phyloP scores from a whole-genome alignment of 2,113 vertebrate species.

The Dipodomys stephensi region DNA sequence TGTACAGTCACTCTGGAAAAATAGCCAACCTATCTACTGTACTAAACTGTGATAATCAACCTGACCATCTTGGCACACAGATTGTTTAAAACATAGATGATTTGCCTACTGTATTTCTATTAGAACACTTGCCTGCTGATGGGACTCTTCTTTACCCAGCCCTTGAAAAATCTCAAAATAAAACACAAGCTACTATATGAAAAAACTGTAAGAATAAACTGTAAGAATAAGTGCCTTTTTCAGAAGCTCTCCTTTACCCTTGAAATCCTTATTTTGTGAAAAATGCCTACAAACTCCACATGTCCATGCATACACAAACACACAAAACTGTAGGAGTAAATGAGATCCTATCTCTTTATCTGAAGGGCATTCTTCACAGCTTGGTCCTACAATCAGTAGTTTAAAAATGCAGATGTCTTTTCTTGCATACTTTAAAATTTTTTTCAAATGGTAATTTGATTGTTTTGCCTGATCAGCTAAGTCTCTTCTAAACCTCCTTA shows the following conservation, averaged over 20 bases:
- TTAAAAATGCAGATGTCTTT: conserved; percentile 74
- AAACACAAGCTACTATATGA: conserved; percentile 40
- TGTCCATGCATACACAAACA: background rate
- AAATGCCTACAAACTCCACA: background rate
- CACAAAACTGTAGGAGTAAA: conserved; percentile 59
- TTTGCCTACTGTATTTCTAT: background rate
- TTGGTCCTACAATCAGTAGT: conserved; percentile 92
- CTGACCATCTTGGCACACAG: background rate
- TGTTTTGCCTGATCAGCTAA: conserved; percentile 67
- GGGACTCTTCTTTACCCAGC: conserved; percentile 16
- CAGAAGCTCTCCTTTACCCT: conserved; percentile 66
- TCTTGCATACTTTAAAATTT: background rate
- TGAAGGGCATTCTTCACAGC: conserved; percentile 88
- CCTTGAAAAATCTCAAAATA: conserved; percentile 31
- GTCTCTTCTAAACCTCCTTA: background rate
- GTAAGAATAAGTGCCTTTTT: background rate
- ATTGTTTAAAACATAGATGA: conserved; percentile 9
- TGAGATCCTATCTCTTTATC: conserved; percentile 71
- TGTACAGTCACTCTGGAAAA: conserved; percentile 57
- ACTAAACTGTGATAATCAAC: background rate
- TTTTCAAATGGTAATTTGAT: conserved; percentile 48
- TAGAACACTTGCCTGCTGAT: background rate
- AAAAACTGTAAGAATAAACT: conserved; percentile 49
- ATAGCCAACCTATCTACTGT: background rate
- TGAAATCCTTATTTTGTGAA: conserved; percentile 66